A percentile compares a stretch with the other conserved stretches of the same genome.
These are phyloP conservation scores for Drosophila subsilvestris DNA, from an alignment of 2,888 invertebrate genomes.

Conservation along the genomic window DNA sequence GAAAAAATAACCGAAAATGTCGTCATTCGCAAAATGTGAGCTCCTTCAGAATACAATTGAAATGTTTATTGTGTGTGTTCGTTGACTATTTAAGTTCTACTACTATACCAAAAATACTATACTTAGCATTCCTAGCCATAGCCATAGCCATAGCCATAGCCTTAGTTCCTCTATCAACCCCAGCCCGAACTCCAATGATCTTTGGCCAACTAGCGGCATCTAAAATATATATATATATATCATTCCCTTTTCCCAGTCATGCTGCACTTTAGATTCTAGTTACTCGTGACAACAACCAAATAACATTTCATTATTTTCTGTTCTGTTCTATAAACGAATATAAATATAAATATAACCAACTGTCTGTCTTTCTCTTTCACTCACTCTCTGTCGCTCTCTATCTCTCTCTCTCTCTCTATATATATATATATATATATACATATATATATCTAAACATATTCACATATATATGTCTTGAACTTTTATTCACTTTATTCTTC, in stretches of 20 bases:
- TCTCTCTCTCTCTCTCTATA: conserved; percentile 4
- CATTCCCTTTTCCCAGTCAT: not conserved
- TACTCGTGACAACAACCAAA: conserved; percentile 13
- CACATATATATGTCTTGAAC: too few species aligned
- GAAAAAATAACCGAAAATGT: conserved; percentile 61
- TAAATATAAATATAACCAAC: conserved; percentile 3
- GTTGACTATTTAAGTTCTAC: conserved; percentile 11
- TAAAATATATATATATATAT: not conserved
- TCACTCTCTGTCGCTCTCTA: conserved; percentile 22
- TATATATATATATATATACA: too few species aligned
- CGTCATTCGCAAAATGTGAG: conserved; percentile 68
- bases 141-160: conserved; percentile 16
- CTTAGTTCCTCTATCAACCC: not conserved
- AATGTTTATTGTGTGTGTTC: conserved; percentile 38
- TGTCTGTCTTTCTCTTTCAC: conserved; percentile 24
- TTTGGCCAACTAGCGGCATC: conserved; percentile 51
- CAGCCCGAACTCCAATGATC: conserved; percentile 9
- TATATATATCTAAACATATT: too few species aligned
- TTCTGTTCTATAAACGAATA: conserved; percentile 18
- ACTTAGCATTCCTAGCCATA: conserved; percentile 29
- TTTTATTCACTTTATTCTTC: conserved; percentile 28
- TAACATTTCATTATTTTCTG: conserved; percentile 6
- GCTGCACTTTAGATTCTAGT: conserved; percentile 38
- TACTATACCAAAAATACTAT: conserved; percentile 9
- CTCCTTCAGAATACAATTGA: conserved; percentile 38